A percentile compares a stretch with the other conserved stretches of the same genome.
These are phyloP conservation scores for Avahi laniger DNA, from an alignment of 2,797 vertebrate species.

Conservation along the genomic window DNA sequence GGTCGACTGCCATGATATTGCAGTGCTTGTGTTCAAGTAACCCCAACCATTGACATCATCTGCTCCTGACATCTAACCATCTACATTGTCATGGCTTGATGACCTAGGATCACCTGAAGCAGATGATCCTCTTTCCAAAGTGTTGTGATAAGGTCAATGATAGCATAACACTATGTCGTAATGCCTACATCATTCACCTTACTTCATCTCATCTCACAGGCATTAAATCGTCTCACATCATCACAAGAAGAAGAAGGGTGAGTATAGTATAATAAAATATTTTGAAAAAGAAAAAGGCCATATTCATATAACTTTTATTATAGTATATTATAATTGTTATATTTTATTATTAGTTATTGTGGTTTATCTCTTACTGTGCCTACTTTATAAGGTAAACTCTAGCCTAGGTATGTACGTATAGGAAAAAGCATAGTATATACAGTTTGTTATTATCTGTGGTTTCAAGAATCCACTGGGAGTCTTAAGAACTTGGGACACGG, in stretches of 20 bases:
- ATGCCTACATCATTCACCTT: not conserved
- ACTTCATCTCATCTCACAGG: not conserved
- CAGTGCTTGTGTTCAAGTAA: not conserved
- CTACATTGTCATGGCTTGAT: too few relatives aligned
- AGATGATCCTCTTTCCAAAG: not conserved
- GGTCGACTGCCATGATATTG: not conserved
- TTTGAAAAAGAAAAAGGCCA: not conserved
- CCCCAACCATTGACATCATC: not conserved
- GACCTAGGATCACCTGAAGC: not conserved
- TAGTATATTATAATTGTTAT: not conserved
- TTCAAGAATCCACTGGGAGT: not conserved
- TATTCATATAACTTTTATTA: not conserved
- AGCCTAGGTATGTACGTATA: not conserved
- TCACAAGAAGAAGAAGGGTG: not conserved
- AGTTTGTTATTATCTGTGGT: not conserved
- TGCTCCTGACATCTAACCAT: not conserved
- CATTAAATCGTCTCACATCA: not conserved
- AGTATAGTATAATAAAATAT: not conserved
- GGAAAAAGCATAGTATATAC: not conserved
- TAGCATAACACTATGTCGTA: not conserved
- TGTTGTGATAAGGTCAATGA: not conserved
- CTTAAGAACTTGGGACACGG: not conserved
- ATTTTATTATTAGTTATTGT: not conserved
- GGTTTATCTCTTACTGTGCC: not conserved
- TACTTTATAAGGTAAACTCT: not conserved